These are phyloP conservation scores for Choreutis nemorana DNA, from an alignment of 2,888 invertebrate species.

Conservation along the genomic window DNA sequence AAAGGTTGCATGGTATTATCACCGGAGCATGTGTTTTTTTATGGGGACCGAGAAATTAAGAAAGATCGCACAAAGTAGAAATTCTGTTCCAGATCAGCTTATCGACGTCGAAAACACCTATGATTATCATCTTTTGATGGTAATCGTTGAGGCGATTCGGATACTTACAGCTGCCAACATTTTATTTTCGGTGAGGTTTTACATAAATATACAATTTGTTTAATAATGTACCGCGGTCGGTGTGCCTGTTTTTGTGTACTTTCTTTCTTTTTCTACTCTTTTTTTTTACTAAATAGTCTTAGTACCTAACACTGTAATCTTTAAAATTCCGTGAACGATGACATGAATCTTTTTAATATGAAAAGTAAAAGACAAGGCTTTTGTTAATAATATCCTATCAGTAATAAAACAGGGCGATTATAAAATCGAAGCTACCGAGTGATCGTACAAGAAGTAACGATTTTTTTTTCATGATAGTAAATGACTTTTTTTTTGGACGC, in stretches of 20 bases:
- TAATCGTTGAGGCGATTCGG: slow-evolving; percentile 59
- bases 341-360: too few relatives aligned
- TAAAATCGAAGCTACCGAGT: too few relatives aligned
- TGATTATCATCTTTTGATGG: slow-evolving; percentile 67
- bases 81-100: slow-evolving; percentile 67
- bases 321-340: too few relatives aligned
- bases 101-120: slow-evolving; percentile 65
- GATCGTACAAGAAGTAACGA: too few relatives aligned
- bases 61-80: slow-evolving; percentile 58
- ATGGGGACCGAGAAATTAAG: slow-evolving; percentile 24
- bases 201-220: too few relatives aligned
- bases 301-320: too few relatives aligned
- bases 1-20: slow-evolving; percentile 39
- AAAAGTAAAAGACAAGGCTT: too few relatives aligned
- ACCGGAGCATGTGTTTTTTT: slow-evolving; percentile 16
- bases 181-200: slow-evolving; percentile 55
- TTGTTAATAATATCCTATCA: too few relatives aligned
- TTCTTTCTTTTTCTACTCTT: slow-evolving; percentile 10
- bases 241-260: slow-evolving; percentile 34
- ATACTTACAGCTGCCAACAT: slow-evolving; percentile 53
- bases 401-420: too few relatives aligned
- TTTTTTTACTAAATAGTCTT: too few relatives aligned
- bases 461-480: too few relatives aligned
- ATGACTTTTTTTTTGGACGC: too few relatives aligned
- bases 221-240: slow-evolving; percentile 35